These are phyloP conservation scores for Tragelaphus scriptus DNA, from an alignment of 2,113 vertebrate genomes.

Conservation along the genomic window DNA sequence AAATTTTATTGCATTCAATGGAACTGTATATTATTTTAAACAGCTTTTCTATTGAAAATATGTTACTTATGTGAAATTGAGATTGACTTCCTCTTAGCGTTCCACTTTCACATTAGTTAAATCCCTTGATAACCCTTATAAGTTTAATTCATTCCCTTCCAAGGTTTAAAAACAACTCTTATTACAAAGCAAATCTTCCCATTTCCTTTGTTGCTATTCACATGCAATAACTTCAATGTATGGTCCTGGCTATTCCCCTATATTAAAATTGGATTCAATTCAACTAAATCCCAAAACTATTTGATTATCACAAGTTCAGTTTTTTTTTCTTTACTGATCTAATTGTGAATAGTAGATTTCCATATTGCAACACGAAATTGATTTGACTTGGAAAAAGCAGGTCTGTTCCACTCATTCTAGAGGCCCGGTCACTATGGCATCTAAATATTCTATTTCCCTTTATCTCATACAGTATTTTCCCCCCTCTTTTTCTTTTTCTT, in stretches of 20 bases:
- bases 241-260: not conserved
- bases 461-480: not conserved
- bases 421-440: not conserved
- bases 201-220: not conserved
- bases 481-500: not conserved
- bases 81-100: not conserved
- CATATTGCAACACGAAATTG: not conserved
- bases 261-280: slow-evolving; percentile 36
- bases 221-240: not conserved
- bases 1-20: not conserved
- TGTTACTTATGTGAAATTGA: not conserved
- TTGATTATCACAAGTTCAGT: not conserved
- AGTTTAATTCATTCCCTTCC: slow-evolving; percentile 11
- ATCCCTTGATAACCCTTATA: not conserved
- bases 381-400: not conserved
- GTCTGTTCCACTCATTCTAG: not conserved
- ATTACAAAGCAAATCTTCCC: not conserved
- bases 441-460: not conserved
- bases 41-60: not conserved
- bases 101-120: not conserved
- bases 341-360: not conserved
- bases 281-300: not conserved
- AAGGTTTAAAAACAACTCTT: slow-evolving; percentile 26
- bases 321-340: not conserved
- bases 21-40: not conserved